Conservation (phyloP, 2,797 vertebrate species). For the Chelidonichthys spinosus region DNA sequence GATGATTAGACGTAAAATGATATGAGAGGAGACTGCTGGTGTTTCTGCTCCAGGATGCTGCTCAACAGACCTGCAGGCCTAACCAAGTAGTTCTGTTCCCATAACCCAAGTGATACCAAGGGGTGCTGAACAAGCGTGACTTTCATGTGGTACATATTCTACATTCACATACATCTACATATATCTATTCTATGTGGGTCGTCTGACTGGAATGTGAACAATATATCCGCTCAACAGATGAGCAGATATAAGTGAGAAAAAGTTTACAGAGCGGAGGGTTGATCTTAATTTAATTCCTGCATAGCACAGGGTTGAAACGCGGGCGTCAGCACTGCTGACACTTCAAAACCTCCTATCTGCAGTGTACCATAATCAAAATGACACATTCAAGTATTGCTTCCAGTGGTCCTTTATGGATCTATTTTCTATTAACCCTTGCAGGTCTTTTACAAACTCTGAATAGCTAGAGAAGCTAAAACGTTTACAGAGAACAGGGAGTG, state of each 20-base stretch:
- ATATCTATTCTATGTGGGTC: not conserved
- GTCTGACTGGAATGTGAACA: not conserved
- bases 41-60: conserved; percentile 38
- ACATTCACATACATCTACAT: not conserved
- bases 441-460: not conserved
- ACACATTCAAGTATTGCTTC: conserved; percentile 5
- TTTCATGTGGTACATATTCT: not conserved
- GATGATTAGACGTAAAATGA: conserved; percentile 25
- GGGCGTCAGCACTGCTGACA: conserved; percentile 17
- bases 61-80: conserved; percentile 31
- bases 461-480: not conserved
- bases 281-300: not conserved
- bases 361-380: conserved; percentile 24
- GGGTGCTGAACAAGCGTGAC: not conserved
- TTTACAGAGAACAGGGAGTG: too few relatives aligned
- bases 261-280: not conserved
- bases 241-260: conserved; percentile 4
- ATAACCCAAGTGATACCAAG: not conserved
- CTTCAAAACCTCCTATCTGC: conserved; percentile 12
- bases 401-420: not conserved
- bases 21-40: conserved; percentile 42
- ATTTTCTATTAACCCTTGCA: not conserved
- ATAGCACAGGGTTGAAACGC: conserved; percentile 1
- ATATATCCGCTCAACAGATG: not conserved
- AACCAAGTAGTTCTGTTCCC: not conserved